Evolutionary conservation across 53 echinoderm and acorn worm genomes (phyloP).

Genomic region (Hippasteria phrygiana): DNA sequence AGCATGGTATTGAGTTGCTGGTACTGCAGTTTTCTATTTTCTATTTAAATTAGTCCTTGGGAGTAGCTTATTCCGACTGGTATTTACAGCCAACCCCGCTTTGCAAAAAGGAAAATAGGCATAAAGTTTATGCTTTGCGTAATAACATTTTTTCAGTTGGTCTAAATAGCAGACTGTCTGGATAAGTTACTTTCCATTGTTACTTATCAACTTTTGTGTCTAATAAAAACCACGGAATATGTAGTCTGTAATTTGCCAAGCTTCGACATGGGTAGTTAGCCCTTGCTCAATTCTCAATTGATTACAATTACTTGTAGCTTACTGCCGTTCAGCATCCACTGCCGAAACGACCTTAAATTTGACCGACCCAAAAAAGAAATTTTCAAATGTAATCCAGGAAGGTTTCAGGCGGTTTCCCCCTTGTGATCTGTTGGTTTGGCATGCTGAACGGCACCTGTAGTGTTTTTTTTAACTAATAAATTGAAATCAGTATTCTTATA

Average conservation of each 20-base stretch:
- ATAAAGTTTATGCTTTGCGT: not conserved
- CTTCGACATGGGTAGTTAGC: constrained; percentile 39
- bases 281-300: constrained; percentile 56
- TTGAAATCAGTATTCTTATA: constrained; percentile 70
- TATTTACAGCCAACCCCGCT: not conserved
- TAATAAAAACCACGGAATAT: constrained; percentile 33
- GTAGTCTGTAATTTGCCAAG: constrained; percentile 61
- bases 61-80: constrained; percentile 29
- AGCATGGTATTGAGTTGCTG: constrained; percentile 63
- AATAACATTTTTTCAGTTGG: not conserved
- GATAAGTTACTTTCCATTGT: constrained; percentile 41
- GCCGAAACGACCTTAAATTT: not conserved
- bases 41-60: constrained; percentile 43
- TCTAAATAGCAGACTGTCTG: constrained; percentile 16
- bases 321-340: constrained; percentile 10
- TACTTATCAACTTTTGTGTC: constrained; percentile 51
- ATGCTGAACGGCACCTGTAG: constrained; percentile 44
- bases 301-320: constrained; percentile 42
- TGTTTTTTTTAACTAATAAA: constrained; percentile 67
- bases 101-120: not conserved
- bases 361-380: not conserved
- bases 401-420: not conserved
- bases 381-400: not conserved
- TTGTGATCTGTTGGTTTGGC: not conserved
- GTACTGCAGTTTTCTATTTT: constrained; percentile 67